Percentiles rank a stretch among this genome's conserved stretches.
These are phyloP conservation scores for Ophioninae sp. DNA, from an alignment of 2,888 invertebrate species.

Conservation along the genomic window DNA sequence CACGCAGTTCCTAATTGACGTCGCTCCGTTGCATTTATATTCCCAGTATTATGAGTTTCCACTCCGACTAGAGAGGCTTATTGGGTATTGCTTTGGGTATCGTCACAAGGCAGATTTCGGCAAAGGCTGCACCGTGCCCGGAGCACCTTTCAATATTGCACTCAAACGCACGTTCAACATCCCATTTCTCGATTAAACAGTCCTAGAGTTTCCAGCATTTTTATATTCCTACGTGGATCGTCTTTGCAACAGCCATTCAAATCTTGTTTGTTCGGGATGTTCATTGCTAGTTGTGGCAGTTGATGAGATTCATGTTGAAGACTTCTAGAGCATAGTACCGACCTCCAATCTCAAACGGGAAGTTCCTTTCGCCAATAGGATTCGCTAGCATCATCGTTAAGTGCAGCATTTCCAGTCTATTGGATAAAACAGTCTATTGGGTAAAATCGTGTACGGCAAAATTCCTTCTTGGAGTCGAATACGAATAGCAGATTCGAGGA, in stretches of 20 bases:
- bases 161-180: conserved; percentile 8
- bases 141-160: conserved; percentile 43
- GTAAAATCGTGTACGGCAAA: too few relatives aligned
- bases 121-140: conserved; percentile 18
- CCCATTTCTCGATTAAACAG: conserved; percentile 6
- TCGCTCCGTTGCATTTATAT: conserved; percentile 57
- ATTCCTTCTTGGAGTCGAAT: too few relatives aligned
- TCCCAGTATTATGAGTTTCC: conserved; percentile 54
- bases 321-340: neutral
- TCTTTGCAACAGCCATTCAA: neutral
- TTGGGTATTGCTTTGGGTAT: conserved; percentile 15
- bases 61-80: conserved; percentile 21
- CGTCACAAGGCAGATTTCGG: conserved; percentile 17
- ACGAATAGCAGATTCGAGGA: too few relatives aligned
- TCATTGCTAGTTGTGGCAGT: neutral
- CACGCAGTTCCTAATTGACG: conserved; percentile 56
- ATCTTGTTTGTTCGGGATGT: neutral
- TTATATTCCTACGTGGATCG: conserved; percentile 1
- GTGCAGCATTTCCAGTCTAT: too few relatives aligned
- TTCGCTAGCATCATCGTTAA: neutral
- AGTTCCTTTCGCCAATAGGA: neutral
- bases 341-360: neutral
- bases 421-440: too few relatives aligned
- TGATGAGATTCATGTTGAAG: neutral
- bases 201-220: neutral